These are phyloP conservation scores for Oegoconia quadripuncta DNA, from an alignment of 2,888 invertebrate species.

Conservation along the genomic window DNA sequence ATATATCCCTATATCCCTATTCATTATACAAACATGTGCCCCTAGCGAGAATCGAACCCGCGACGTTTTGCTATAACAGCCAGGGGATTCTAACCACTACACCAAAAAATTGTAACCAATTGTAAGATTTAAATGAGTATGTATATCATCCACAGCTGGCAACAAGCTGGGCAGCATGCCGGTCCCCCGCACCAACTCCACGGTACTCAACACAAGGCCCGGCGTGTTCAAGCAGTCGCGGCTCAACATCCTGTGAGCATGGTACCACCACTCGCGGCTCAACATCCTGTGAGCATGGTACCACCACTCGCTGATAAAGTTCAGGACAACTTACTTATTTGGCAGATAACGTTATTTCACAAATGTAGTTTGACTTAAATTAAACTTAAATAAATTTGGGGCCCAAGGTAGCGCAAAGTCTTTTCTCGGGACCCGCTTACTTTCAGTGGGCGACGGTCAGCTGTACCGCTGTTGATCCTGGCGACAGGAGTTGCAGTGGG, in stretches of 20 bases:
- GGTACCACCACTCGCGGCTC: constrained; percentile 43
- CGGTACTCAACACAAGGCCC: constrained; percentile 45
- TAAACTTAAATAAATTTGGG: neutral
- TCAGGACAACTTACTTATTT: too few relatives aligned
- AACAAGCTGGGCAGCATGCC: constrained; percentile 59
- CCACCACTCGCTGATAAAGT: constrained; percentile 37
- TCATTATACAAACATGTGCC: too few relatives aligned
- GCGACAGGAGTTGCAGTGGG: too few relatives aligned
- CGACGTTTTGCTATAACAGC: too few relatives aligned
- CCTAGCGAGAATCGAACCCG: too few relatives aligned
- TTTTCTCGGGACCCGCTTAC: too few relatives aligned
- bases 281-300: constrained; percentile 20
- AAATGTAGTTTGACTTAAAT: neutral
- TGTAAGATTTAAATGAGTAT: neutral
- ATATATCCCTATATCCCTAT: too few relatives aligned
- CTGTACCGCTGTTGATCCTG: too few relatives aligned
- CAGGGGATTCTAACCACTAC: too few relatives aligned
- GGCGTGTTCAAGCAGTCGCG: constrained; percentile 50
- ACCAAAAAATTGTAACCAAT: neutral
- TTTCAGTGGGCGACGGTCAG: too few relatives aligned
- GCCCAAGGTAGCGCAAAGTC: too few relatives aligned
- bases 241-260: constrained; percentile 45
- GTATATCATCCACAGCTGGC: constrained; percentile 22
- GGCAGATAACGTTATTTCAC: too few relatives aligned
- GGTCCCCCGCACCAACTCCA: constrained; percentile 39